Evolutionary conservation across 2,888 invertebrate genomes (phyloP).

Genomic region (Seira musarum): DNA sequence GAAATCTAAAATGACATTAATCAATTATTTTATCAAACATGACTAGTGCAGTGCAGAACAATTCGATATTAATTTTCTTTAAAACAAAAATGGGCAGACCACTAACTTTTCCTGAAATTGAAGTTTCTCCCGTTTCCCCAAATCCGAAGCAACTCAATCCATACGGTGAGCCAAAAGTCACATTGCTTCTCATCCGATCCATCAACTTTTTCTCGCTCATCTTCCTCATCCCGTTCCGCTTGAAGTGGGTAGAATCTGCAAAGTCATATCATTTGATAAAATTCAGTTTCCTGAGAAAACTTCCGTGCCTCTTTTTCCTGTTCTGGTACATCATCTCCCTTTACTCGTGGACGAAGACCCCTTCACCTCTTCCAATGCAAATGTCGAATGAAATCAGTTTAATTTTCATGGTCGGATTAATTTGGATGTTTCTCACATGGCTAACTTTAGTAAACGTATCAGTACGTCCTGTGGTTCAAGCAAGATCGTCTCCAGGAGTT

Average conservation of each 20-base stretch:
- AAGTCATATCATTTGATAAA: neutral
- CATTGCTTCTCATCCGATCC: too few relatives aligned
- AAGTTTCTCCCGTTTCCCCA: too few relatives aligned
- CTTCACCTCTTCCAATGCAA: neutral
- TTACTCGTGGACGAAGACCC: neutral
- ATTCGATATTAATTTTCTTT: too few relatives aligned
- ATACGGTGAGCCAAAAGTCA: too few relatives aligned
- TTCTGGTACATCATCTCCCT: neutral
- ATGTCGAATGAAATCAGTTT: neutral
- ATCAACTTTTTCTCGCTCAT: neutral
- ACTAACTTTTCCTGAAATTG: too few relatives aligned
- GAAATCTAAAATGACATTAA: too few relatives aligned
- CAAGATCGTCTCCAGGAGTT: neutral
- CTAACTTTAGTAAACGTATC: neutral
- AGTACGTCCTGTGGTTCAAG: neutral
- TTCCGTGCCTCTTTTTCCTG: neutral
- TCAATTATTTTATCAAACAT: too few relatives aligned
- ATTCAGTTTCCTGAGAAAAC: neutral
- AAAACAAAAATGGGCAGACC: too few relatives aligned
- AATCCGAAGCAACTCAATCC: too few relatives aligned
- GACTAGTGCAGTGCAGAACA: too few relatives aligned
- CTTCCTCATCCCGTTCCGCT: neutral
- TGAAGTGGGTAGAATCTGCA: neutral
- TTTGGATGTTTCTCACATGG: neutral
- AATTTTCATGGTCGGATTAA: neutral